Evolutionary conservation across 2,888 invertebrate species (phyloP), one percentile per base, ranked within the genome.

Genomic region (Agelastica alni): DNA sequence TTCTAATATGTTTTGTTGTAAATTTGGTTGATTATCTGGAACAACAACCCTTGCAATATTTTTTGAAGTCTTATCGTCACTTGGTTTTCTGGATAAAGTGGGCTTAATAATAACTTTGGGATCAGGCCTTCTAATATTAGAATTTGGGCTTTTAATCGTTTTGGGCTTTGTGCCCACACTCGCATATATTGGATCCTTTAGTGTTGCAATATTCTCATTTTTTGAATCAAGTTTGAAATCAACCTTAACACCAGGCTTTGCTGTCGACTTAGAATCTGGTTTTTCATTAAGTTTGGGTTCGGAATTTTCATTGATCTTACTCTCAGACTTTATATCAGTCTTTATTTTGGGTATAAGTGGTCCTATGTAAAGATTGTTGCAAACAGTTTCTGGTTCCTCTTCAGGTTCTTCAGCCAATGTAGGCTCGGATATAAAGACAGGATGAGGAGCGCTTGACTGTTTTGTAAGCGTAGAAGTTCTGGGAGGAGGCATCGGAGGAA

Each of bases 401-500:
- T 77, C 76, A 7, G 72, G 69, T 17, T 77, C 79, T 56, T 79
- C 77, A 5, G 80, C 80, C 39, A 81, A 65, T 68, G 76, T 77
- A 2, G 80, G 74, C 3, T 80, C 79, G 1, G 66, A 66, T 16
- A 64, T 56, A 63, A 77, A 79, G 30, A 77, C 73, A 4, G 78
- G 71, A n/a, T 76, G 70, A 4, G 67, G 58, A 44, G 60, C 62
- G 22, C 64, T 59, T 1, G 61, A 74, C 56, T 83, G 81, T 32
- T 86, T 77, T 16, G 85, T 86, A 44, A 88, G 77, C 3, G 88
- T 88, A 22, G 83, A 82, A 2, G 86, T 85, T 67, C 91, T 79
- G 0, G 89, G 90, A 0, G 91, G 91, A 2, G 91, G 91, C 55
- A 84, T 80, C 0, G 89, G 88, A 1, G 87, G 86, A 51, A 82